These are phyloP conservation scores for Atopsyche davidsoni DNA, from an alignment of 1,140 invertebrate species.

Conservation along the genomic window DNA sequence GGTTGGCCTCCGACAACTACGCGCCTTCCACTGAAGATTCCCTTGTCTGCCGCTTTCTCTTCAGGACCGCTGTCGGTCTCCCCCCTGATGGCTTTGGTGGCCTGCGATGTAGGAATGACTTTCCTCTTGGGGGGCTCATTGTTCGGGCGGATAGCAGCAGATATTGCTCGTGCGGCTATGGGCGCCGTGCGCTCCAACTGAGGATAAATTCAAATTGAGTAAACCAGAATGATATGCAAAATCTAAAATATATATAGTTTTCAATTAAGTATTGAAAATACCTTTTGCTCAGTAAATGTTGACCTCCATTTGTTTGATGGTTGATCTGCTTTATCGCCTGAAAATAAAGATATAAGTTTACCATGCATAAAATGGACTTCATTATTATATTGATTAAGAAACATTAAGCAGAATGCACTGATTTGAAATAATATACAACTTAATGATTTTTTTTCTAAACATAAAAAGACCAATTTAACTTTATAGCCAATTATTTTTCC, in stretches of 20 bases:
- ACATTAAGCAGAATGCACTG: too few relatives aligned
- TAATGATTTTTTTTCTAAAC: too few relatives aligned
- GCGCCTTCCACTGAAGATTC: constrained; percentile 14
- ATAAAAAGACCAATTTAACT: too few relatives aligned
- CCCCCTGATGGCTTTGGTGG: background rate
- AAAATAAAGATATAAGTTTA: too few relatives aligned
- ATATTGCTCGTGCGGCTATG: constrained; percentile 25
- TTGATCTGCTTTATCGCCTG: constrained; percentile 17
- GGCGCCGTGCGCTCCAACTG: constrained; percentile 26
- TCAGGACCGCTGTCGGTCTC: constrained; percentile 1
- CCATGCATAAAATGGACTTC: too few relatives aligned
- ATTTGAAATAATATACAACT: too few relatives aligned
- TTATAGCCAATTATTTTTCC: too few relatives aligned
- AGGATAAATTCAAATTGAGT: constrained; percentile 6
- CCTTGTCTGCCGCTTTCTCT: constrained; percentile 8
- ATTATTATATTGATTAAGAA: too few relatives aligned
- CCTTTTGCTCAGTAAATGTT: constrained; percentile 28
- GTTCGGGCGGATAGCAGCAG: constrained; percentile 17
- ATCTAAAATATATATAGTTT: too few relatives aligned
- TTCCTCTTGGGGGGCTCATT: constrained; percentile 16
- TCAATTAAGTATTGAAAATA: constrained; percentile 4
- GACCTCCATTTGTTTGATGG: constrained; percentile 24
- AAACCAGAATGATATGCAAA: too few relatives aligned
- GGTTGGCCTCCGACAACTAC: constrained; percentile 14
- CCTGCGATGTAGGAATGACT: constrained; percentile 4